phyloP scores from a whole-genome alignment of 2,113 vertebrate species.

The Ardeotis arabs region DNA sequence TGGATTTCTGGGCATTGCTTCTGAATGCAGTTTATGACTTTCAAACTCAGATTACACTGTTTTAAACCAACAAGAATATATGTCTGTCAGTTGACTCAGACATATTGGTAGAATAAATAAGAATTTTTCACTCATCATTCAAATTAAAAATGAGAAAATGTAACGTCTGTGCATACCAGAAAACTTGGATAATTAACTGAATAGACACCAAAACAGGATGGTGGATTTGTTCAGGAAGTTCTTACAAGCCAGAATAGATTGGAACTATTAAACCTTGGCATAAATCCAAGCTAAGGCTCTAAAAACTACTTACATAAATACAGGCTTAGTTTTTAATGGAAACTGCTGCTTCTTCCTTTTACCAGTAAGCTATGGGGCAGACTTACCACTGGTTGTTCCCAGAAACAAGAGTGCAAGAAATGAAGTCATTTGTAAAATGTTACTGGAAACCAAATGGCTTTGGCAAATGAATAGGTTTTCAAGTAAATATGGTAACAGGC shows the following conservation, averaged over 20 bases:
- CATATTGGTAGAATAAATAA: background rate
- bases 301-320: conserved; percentile 24
- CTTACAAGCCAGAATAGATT: conserved; percentile 3
- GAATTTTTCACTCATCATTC: background rate
- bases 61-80: background rate
- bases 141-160: background rate
- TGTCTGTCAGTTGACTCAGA: background rate
- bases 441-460: conserved; percentile 29
- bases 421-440: background rate
- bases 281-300: conserved; percentile 25
- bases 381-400: conserved; percentile 1
- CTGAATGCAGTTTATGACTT: background rate
- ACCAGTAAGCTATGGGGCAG: background rate
- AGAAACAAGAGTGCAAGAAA: background rate
- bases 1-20: background rate
- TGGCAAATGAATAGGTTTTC: background rate
- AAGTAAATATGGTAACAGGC: background rate
- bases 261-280: conserved; percentile 33
- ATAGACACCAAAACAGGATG: background rate
- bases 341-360: background rate
- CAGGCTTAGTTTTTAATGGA: conserved; percentile 10
- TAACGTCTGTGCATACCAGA: background rate
- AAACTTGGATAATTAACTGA: background rate
- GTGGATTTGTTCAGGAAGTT: conserved; percentile 15
- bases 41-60: background rate